Evolutionary conservation across 2,113 vertebrate species (phyloP).

Genomic region (Xiphophorus couchianus): DNA sequence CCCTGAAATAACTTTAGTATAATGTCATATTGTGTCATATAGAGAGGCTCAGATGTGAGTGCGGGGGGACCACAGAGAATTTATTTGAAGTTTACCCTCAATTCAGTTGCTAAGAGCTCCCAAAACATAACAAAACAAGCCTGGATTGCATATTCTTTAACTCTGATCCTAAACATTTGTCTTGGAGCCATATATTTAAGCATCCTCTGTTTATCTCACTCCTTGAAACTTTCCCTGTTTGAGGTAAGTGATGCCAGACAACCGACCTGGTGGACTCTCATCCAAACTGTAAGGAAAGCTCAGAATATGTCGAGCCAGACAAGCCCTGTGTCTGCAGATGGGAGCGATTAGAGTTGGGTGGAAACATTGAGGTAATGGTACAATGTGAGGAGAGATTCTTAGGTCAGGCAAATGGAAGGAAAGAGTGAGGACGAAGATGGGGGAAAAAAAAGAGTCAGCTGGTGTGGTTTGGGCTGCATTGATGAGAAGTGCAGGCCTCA

Average conservation of each 20-base stretch:
- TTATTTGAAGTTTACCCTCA: conserved; percentile 40
- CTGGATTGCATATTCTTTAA: background rate
- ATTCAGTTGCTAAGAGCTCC: conserved; percentile 21
- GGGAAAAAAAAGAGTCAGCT: conserved; percentile 46
- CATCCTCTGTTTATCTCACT: conserved; percentile 9
- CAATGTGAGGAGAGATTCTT: conserved; percentile 58
- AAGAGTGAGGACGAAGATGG: conserved; percentile 46
- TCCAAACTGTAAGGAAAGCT: conserved; percentile 27
- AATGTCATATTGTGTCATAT: conserved; percentile 40
- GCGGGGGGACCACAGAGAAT: conserved; percentile 30
- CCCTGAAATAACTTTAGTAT: conserved; percentile 38
- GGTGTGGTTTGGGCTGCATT: conserved; percentile 51
- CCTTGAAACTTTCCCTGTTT: conserved; percentile 27
- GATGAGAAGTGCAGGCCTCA: conserved; percentile 72
- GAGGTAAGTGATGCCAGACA: conserved; percentile 34
- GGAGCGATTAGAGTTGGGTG: conserved; percentile 68
- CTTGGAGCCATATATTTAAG: conserved; percentile 21
- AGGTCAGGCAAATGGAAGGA: conserved; percentile 56
- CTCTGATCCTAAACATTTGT: conserved; percentile 21
- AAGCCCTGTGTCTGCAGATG: conserved; percentile 72
- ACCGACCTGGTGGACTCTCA: conserved; percentile 45
- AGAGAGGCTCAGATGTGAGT: conserved; percentile 48
- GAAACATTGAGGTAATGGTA: conserved; percentile 75
- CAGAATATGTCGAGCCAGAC: conserved; percentile 37
- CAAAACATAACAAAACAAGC: conserved; percentile 11